phyloP scores from a whole-genome alignment of 1,140 invertebrate species.

The Berghia stephanieae region DNA sequence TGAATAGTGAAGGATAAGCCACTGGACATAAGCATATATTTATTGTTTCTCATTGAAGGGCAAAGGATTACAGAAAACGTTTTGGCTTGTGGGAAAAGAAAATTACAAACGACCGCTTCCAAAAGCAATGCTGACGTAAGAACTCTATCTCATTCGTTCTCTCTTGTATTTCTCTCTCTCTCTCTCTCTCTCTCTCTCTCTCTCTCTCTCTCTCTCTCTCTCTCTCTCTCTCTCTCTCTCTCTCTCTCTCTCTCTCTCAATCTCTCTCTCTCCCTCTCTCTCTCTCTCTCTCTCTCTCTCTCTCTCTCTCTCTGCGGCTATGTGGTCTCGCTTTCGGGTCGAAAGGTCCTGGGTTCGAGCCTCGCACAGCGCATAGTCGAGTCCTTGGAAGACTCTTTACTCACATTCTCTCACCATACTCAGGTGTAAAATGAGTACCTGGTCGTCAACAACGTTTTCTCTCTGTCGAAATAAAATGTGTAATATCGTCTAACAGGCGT shows the following conservation, averaged over 20 bases:
- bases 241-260: background rate
- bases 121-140: constrained; percentile 42
- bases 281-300: too few relatives aligned
- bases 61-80: constrained; percentile 54
- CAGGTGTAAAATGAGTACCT: too few relatives aligned
- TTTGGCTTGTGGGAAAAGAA: constrained; percentile 54
- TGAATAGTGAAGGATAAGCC: background rate
- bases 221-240: background rate
- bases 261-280: too few relatives aligned
- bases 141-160: background rate
- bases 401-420: too few relatives aligned
- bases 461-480: too few relatives aligned
- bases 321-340: too few relatives aligned
- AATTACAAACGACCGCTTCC: constrained; percentile 48
- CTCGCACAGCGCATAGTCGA: too few relatives aligned
- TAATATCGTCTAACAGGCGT: too few relatives aligned
- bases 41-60: constrained; percentile 42
- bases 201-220: constrained; percentile 13
- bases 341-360: too few relatives aligned
- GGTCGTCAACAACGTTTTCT: too few relatives aligned
- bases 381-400: too few relatives aligned
- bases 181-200: background rate
- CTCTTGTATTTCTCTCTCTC: background rate
- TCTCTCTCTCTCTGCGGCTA: background rate
- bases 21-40: background rate